Evolutionary conservation across 2,888 invertebrate genomes (phyloP).

Genomic region (Apodemia zela): DNA sequence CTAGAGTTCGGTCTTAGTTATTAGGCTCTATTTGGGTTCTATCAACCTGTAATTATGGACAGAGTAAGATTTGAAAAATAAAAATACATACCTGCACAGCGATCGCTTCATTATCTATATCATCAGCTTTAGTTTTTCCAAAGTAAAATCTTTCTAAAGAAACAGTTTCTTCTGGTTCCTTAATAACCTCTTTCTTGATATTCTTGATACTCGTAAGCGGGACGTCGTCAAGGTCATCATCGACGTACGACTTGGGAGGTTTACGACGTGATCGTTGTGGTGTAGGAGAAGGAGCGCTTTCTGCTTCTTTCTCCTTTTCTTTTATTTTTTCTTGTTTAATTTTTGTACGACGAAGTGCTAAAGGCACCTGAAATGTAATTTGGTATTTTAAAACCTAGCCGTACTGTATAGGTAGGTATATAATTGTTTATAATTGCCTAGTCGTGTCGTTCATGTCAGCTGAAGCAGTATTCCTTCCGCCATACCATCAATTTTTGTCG

Average conservation of each 20-base stretch:
- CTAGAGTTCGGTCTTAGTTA: no score
- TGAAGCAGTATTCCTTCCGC: no score
- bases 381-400: not conserved
- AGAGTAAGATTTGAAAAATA: not conserved
- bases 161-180: slow-evolving; percentile 63
- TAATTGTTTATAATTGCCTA: no score
- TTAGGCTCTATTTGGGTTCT: no score
- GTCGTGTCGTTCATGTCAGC: no score
- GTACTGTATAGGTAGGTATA: no score
- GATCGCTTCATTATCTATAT: slow-evolving; percentile 44
- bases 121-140: slow-evolving; percentile 69
- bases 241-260: slow-evolving; percentile 48
- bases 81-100: slow-evolving; percentile 56
- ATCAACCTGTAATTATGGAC: no score
- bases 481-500: no score
- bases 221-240: slow-evolving; percentile 61
- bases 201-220: slow-evolving; percentile 63
- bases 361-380: slow-evolving; percentile 48
- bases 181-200: slow-evolving; percentile 60
- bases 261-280: slow-evolving; percentile 51
- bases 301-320: slow-evolving; percentile 36
- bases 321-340: slow-evolving; percentile 60
- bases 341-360: slow-evolving; percentile 62
- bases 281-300: slow-evolving; percentile 33
- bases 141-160: slow-evolving; percentile 84